Base-by-base conservation (phyloP, 2,113 vertebrate species). In the Crotophaga sulcirostris region DNA sequence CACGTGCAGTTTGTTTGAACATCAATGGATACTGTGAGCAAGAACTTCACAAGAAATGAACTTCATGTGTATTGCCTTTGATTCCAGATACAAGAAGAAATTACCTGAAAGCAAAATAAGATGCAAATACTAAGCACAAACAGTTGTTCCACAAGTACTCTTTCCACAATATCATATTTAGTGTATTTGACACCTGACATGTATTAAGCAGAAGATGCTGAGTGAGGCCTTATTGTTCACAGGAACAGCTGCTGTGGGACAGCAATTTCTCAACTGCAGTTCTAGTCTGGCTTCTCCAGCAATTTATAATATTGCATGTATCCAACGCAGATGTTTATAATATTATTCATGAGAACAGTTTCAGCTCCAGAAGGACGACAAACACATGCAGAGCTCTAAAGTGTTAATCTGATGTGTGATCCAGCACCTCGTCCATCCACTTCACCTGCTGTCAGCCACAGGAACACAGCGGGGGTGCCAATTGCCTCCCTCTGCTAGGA, bases 131-230 rank as follows among this genome's bases (percentile, higher is more conserved):
- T 8, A 31, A 68, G 33, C 49, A 55, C 56, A 70, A 72, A 21
- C 19, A 47, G 55, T 34, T 78, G 36, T 55, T 77, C 14, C 51
- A 58, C 21, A 26, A 47, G 38, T 9, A 40, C 3, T 11, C 28
- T 36, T 49, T 63, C 33, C 58, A 18, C 10, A 15, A 36, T 4
- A 29, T 4, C 25, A 4, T 31, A 33, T 40, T 72, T 19, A 16
- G 38, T 31, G 20, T 29, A 25, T 55, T 49, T 59, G 38, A 83
- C 34, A n/a, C 23, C 42, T 72, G 84, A 28, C 0, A 0, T 8
- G 20, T 29, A 10, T 49, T 42, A 33, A 63, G 49, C 58, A 55
- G 47, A 62, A 75, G 70, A 59, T 20, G 20, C 49, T 15, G 26
- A 52, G 20, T 10, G 17, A 86, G 49, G 13, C 33, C 7, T 33